These are phyloP conservation scores for Gephyroberyx darwinii DNA, from an alignment of 2,797 vertebrate species.

Conservation along the genomic window DNA sequence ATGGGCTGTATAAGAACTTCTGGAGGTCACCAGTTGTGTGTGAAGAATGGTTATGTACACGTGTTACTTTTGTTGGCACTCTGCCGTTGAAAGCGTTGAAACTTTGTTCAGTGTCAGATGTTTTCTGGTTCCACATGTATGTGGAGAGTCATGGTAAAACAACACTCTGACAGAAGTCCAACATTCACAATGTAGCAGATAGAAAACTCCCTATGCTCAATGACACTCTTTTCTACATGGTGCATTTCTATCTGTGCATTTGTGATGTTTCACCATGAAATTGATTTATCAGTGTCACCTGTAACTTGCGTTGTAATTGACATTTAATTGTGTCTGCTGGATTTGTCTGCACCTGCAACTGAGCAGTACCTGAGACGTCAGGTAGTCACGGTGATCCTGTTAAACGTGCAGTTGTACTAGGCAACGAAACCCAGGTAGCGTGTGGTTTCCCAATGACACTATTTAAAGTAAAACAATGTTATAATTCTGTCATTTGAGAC, in stretches of 20 bases:
- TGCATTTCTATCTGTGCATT: background rate
- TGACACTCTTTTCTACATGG: background rate
- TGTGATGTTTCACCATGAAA: conserved; percentile 12
- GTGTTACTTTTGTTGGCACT: conserved; percentile 21
- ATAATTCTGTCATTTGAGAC: background rate
- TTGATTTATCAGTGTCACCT: conserved; percentile 2
- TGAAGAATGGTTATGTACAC: conserved; percentile 29
- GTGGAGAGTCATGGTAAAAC: conserved; percentile 14
- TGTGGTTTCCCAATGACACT: background rate
- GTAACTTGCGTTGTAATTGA: background rate
- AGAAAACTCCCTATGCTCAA: background rate
- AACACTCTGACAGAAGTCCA: conserved; percentile 25
- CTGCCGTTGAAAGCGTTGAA: conserved; percentile 1
- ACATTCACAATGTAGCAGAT: background rate
- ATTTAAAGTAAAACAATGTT: background rate
- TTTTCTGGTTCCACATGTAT: conserved; percentile 23
- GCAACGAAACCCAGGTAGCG: background rate
- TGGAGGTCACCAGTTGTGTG: conserved; percentile 37
- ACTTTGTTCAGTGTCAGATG: conserved; percentile 16
- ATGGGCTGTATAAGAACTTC: conserved; percentile 12
- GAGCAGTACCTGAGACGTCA: too few species aligned
- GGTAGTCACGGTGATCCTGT: too few species aligned
- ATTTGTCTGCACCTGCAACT: background rate
- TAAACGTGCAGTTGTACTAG: conserved; percentile 7
- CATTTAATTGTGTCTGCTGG: background rate